phyloP scores from a whole-genome alignment of 1,140 invertebrate genomes.

The Neodiprion fabricii region DNA sequence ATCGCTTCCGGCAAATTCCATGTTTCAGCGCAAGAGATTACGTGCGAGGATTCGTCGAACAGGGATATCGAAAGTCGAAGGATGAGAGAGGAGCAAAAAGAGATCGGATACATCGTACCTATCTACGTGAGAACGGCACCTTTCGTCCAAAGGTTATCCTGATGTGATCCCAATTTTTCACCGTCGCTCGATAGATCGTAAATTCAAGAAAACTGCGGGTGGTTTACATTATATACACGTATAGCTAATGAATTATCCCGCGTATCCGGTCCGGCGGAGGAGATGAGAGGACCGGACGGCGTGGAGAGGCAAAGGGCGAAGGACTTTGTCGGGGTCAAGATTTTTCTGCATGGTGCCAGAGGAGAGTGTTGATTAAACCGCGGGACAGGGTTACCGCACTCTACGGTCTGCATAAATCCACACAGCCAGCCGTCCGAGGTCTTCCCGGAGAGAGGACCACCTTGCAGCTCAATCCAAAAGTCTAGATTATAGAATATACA shows the following conservation, averaged over 20 bases:
- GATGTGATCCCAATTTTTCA: not conserved
- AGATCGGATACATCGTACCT: too few relatives aligned
- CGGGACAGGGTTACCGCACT: not conserved
- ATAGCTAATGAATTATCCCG: conserved; percentile 3
- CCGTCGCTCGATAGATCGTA: not conserved
- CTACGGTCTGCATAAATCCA: too few relatives aligned
- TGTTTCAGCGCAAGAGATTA: too few relatives aligned
- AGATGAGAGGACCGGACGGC: not conserved
- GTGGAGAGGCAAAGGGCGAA: not conserved
- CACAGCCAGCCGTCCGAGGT: too few relatives aligned
- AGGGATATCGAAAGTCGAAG: too few relatives aligned
- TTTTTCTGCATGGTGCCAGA: not conserved
- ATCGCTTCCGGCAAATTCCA: not conserved
- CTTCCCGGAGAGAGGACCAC: too few relatives aligned
- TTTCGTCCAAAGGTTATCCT: too few relatives aligned
- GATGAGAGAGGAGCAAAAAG: too few relatives aligned
- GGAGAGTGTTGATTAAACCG: not conserved
- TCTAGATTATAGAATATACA: too few relatives aligned
- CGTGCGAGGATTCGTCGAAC: too few relatives aligned
- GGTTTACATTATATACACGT: not conserved
- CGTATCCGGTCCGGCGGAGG: not conserved
- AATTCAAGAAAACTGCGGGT: not conserved
- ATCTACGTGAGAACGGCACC: too few relatives aligned
- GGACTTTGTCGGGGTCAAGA: not conserved
- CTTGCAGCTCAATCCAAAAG: too few relatives aligned